These are phyloP conservation scores for Pelobates cultripes DNA, from an alignment of 2,797 vertebrate genomes.

Conservation along the genomic window DNA sequence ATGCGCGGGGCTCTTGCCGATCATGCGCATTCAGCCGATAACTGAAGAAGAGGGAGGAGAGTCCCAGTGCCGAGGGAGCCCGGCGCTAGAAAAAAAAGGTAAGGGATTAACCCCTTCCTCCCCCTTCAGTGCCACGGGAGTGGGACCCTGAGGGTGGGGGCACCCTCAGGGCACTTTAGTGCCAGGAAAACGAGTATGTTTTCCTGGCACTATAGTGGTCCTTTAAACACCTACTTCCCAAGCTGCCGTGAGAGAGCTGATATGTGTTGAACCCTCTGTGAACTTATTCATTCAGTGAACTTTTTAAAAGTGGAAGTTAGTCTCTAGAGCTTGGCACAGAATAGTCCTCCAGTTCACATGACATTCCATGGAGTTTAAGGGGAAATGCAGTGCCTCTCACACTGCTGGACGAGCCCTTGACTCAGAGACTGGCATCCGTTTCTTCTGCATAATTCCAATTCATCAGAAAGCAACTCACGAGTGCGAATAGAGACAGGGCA, in stretches of 20 bases:
- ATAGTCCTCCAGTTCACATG: conserved; percentile 50
- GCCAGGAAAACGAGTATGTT: too few relatives aligned
- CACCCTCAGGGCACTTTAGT: too few relatives aligned
- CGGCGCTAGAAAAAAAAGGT: too few relatives aligned
- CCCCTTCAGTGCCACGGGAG: too few relatives aligned
- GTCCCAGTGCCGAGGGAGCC: too few relatives aligned
- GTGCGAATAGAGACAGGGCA: neutral
- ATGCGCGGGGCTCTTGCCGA: too few relatives aligned
- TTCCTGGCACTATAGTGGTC: too few relatives aligned
- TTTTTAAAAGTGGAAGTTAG: conserved; percentile 49
- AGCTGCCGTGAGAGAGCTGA: conserved; percentile 25
- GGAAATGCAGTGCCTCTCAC: conserved; percentile 37
- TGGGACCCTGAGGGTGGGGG: too few relatives aligned
- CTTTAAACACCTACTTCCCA: neutral
- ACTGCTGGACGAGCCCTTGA: conserved; percentile 27
- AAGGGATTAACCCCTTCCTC: too few relatives aligned
- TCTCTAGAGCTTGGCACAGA: conserved; percentile 52
- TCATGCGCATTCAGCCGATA: too few relatives aligned
- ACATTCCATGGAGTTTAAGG: conserved; percentile 52
- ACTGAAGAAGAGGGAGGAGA: too few relatives aligned
- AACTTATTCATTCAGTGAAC: conserved; percentile 35
- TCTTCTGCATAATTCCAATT: conserved; percentile 10
- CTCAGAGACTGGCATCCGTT: conserved; percentile 13
- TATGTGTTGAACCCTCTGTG: conserved; percentile 50
- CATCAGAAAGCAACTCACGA: conserved; percentile 7